A percentile compares a stretch with the other conserved stretches of the same genome.
These are phyloP conservation scores for Aphelenchoides avenae DNA, from an alignment of 1,140 invertebrate genomes.

Conservation along the genomic window DNA sequence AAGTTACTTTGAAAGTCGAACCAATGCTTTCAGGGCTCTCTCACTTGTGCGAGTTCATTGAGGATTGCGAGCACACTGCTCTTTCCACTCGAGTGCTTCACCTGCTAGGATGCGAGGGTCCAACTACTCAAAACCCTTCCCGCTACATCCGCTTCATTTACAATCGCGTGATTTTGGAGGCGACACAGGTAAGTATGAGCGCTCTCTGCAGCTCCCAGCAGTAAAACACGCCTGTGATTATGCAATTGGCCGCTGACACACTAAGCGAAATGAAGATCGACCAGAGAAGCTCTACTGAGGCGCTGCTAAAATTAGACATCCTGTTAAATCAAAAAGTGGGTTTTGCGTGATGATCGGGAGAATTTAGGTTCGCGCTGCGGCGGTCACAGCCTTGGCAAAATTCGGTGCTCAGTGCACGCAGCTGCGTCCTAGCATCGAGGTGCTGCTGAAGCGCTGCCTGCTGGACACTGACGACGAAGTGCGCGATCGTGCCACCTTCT, in stretches of 20 bases:
- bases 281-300: conserved; percentile 12
- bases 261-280: not conserved
- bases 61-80: conserved; percentile 96
- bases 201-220: not conserved
- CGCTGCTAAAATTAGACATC: not conserved
- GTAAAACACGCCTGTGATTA: conserved; percentile 20
- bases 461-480: conserved; percentile 98
- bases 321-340: no score
- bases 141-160: conserved; percentile 97
- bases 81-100: conserved; percentile 94
- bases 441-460: conserved; percentile 75
- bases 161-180: conserved; percentile 94
- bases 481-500: conserved; percentile 93
- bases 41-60: conserved; percentile 98
- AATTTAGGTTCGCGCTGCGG: conserved; percentile 68
- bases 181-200: conserved; percentile 79
- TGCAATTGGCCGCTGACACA: conserved; percentile 32
- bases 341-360: no score
- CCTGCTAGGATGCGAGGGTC: conserved; percentile 92
- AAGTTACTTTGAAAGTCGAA: conserved; percentile 8
- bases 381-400: conserved; percentile 90
- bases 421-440: conserved; percentile 78
- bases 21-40: conserved; percentile 69
- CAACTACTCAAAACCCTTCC: conserved; percentile 84
- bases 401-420: conserved; percentile 92